These are phyloP conservation scores for Heteromormyrus szaboi DNA, from an alignment of 2,797 vertebrate species.

Conservation along the genomic window DNA sequence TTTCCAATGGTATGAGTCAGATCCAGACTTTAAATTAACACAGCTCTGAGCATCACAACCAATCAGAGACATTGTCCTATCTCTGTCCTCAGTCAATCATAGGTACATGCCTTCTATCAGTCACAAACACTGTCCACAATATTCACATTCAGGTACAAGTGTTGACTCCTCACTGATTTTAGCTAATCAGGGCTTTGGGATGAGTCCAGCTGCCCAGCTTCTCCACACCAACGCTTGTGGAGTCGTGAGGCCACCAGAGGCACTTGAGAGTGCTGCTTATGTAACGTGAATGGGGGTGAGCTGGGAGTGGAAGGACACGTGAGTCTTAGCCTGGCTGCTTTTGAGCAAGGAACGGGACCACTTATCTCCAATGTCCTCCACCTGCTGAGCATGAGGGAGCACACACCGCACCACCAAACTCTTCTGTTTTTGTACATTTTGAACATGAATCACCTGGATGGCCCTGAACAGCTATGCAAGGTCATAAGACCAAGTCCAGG, in stretches of 20 bases:
- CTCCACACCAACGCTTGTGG: slow-evolving; percentile 14
- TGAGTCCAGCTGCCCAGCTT: slow-evolving; percentile 1
- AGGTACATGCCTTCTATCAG: background rate
- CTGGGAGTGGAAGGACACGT: background rate
- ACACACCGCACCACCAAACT: background rate
- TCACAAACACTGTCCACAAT: background rate
- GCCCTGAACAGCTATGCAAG: background rate
- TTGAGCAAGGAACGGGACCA: background rate
- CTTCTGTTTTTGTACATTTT: background rate
- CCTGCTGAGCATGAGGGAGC: background rate
- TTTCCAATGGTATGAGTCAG: background rate
- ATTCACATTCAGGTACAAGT: background rate
- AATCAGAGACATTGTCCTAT: background rate
- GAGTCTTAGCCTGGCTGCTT: background rate
- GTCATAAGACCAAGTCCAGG: background rate
- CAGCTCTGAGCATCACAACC: background rate
- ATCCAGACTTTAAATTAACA: background rate
- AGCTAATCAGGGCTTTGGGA: background rate
- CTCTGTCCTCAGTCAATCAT: background rate
- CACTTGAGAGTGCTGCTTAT: slow-evolving; percentile 34
- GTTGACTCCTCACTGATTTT: background rate
- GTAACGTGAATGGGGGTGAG: slow-evolving; percentile 24
- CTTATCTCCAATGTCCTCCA: background rate
- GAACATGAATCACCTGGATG: background rate
- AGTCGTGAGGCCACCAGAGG: slow-evolving; percentile 29